These are phyloP conservation scores for Drosophila limbata DNA, from an alignment of 2,888 invertebrate species.

Conservation along the genomic window DNA sequence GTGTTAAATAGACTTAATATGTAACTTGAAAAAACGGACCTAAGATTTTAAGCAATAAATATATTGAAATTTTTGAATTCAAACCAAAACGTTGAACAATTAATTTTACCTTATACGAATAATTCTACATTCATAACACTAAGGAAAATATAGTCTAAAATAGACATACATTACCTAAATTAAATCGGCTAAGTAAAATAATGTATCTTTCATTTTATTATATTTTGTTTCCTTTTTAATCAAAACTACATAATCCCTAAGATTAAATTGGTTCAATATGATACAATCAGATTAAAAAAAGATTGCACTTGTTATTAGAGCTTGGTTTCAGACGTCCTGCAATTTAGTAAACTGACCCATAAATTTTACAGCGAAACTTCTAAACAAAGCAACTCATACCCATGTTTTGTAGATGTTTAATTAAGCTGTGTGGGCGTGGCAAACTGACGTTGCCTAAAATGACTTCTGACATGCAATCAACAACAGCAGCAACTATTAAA, in stretches of 20 bases:
- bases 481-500: slow-evolving; percentile 31
- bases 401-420: slow-evolving; percentile 15
- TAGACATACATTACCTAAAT: too few relatives aligned
- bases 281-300: slow-evolving; percentile 5
- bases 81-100: too few relatives aligned
- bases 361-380: slow-evolving; percentile 16
- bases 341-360: slow-evolving; percentile 35
- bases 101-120: too few relatives aligned
- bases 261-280: background rate
- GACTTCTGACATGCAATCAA: slow-evolving; percentile 67
- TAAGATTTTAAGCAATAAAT: too few relatives aligned
- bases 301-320: slow-evolving; percentile 18
- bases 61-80: too few relatives aligned
- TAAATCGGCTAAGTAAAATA: too few relatives aligned
- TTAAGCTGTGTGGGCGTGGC: slow-evolving; percentile 35
- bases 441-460: slow-evolving; percentile 47
- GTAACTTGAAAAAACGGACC: too few relatives aligned
- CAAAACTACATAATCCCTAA: background rate
- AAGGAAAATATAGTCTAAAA: too few relatives aligned
- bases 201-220: too few relatives aligned
- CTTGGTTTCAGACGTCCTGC: slow-evolving; percentile 17
- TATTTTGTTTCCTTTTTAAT: background rate
- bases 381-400: slow-evolving; percentile 27
- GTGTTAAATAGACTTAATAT: too few relatives aligned
- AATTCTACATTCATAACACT: too few relatives aligned